Percentiles rank a stretch among this genome's conserved stretches.
Evolutionary conservation across 1,140 invertebrate species (phyloP).

Genomic region (Eumaeus atala): DNA sequence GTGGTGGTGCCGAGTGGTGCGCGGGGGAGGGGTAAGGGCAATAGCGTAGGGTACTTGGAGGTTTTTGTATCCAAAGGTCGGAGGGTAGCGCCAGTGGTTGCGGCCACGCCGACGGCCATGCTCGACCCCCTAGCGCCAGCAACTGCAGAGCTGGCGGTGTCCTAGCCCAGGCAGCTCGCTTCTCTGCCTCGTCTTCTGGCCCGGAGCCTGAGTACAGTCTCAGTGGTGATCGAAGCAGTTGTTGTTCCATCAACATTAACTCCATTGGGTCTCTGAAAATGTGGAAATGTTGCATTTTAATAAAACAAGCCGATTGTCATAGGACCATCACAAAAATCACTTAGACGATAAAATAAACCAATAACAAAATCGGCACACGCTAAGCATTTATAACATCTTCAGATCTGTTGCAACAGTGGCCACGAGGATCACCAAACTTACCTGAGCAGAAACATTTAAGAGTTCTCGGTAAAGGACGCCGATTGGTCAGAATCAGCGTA

Average conservation of each 20-base stretch:
- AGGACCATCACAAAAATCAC: too few relatives aligned
- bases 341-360: too few relatives aligned
- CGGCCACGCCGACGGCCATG: conserved; percentile 57
- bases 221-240: conserved; percentile 64
- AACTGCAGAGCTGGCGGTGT: conserved; percentile 60
- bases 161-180: conserved; percentile 62
- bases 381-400: too few relatives aligned
- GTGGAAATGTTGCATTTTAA: conserved; percentile 19
- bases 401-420: too few relatives aligned
- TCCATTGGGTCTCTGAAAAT: conserved; percentile 73
- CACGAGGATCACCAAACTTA: too few relatives aligned
- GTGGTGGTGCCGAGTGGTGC: conserved; percentile 39
- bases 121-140: conserved; percentile 56
- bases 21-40: conserved; percentile 64
- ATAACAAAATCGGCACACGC: too few relatives aligned
- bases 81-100: conserved; percentile 54
- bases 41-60: conserved; percentile 57
- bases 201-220: conserved; percentile 58
- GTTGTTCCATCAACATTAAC: conserved; percentile 73
- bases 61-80: conserved; percentile 65
- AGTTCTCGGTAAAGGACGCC: too few relatives aligned
- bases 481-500: too few relatives aligned
- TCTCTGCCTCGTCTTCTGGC: conserved; percentile 58
- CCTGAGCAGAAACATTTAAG: too few relatives aligned
- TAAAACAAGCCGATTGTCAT: not conserved